Evolutionary conservation across 2,888 invertebrate species (phyloP).

Genomic region (Eristalis arbustorum): DNA sequence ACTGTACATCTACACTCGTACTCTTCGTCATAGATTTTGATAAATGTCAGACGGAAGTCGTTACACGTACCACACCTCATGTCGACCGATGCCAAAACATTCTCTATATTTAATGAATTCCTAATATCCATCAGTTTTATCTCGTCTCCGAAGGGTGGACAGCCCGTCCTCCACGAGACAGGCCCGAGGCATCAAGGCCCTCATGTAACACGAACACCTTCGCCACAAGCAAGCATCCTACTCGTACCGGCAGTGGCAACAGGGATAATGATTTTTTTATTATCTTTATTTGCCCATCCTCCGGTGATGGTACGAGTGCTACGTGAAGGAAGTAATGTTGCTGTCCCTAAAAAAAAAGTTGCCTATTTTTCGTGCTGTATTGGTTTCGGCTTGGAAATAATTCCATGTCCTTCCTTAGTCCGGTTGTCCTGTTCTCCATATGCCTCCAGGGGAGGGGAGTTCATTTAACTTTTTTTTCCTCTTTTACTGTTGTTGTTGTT

Average conservation of each 20-base stretch:
- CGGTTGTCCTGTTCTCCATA: background rate
- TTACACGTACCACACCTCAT: constrained; percentile 38
- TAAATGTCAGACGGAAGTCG: constrained; percentile 41
- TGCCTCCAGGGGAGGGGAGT: background rate
- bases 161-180: background rate
- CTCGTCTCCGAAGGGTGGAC: background rate
- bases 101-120: constrained; percentile 39
- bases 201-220: background rate
- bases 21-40: constrained; percentile 30
- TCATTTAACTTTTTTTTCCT: background rate
- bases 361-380: constrained; percentile 32
- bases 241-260: constrained; percentile 2
- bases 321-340: constrained; percentile 53
- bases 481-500: background rate
- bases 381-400: constrained; percentile 46
- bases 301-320: constrained; percentile 44
- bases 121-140: constrained; percentile 31
- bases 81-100: constrained; percentile 23
- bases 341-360: background rate
- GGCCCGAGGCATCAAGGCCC: background rate
- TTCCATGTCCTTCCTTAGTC: constrained; percentile 15
- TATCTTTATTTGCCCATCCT: constrained; percentile 50
- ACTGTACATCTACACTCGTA: background rate
- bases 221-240: background rate
- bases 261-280: constrained; percentile 60